phyloP scores from a whole-genome alignment of 2,888 invertebrate species.

The Heliconius hortense region DNA sequence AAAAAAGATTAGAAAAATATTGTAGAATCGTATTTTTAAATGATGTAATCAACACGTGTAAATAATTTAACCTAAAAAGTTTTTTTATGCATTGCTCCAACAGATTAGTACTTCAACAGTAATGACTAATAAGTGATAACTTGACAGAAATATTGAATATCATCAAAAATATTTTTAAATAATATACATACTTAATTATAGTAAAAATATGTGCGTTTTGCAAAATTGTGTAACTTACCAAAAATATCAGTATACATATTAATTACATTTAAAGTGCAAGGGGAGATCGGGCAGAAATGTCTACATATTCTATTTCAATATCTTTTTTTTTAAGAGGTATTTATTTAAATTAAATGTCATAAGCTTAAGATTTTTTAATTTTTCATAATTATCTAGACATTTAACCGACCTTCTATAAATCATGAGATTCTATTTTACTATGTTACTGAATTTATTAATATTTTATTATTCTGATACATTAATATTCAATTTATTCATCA shows the following conservation, averaged over 20 bases:
- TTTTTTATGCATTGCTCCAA: background rate
- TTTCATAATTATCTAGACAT: background rate
- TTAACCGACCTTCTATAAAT: background rate
- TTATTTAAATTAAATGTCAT: background rate
- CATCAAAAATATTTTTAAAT: slow-evolving; percentile 11
- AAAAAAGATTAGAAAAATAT: slow-evolving; percentile 11
- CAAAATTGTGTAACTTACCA: background rate
- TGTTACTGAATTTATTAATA: background rate
- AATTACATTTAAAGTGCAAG: background rate
- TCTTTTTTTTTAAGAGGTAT: fast-evolving
- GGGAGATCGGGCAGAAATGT: slow-evolving; percentile 1
- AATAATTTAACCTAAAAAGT: slow-evolving; percentile 9
- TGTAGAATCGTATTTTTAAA: slow-evolving; percentile 17
- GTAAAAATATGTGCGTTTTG: background rate
- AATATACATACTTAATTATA: background rate
- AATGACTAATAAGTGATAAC: background rate
- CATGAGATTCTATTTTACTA: background rate
- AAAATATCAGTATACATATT: background rate
- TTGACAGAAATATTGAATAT: background rate
- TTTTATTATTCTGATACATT: background rate
- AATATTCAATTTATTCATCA: background rate
- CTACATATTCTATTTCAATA: background rate
- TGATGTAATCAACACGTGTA: slow-evolving; percentile 25
- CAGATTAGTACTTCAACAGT: background rate
- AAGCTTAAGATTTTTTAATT: background rate